Evolutionary conservation across 1,140 invertebrate species (phyloP), one percentile per base, ranked within the genome.

Genomic region (Trachelipus rathkii): DNA sequence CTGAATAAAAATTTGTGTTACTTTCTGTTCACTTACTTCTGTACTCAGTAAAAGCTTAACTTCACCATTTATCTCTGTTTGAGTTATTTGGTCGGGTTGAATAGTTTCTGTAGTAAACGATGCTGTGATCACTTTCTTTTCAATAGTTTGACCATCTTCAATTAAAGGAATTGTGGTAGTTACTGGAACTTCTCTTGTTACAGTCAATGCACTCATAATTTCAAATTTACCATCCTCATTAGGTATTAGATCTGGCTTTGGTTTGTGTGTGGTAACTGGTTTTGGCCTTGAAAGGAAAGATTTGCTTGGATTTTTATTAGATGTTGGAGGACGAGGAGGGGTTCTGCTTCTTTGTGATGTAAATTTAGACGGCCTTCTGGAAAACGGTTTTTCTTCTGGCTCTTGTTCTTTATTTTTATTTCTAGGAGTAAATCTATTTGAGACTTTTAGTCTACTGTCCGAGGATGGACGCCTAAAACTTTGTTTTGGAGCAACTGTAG

Each of bases 71-170:
- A 91, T 91, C 43, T 90, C 84, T 1, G 90, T 87, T n/a, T 91
- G 91, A 2, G 89, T 91, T 77, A 94, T 93, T 82, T 93, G 91
- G 84, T 91, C 89, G 2, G 92, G 90, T 10, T 87, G 87, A 10
- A 95, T 83, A 0, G 93, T 87, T 87, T 95, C 91, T 9, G 90
- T 89, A 75, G 92, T 94, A 8, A 90, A 89, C 82, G 92, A 92
- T 0, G 92, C 92, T 0, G 93, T 94, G 45, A 95, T 87, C 43
- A 95, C 89, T 81, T 92, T 92, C 85, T 92, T 92, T 82, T 93
- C 93, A 82, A 94, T 92, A 0, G 93, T 95, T 13, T 91, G 84
- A 82, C 93, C 93, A 24, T 93, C 92, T 82, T 93, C 93, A 0
- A 95, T 87, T 9, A 94, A 86, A 2, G 93, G 93, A 79, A 95